Evolutionary conservation across 2,113 vertebrate genomes (phyloP), one percentile per base, ranked within the genome.

Genomic region (Pipa parva): DNA sequence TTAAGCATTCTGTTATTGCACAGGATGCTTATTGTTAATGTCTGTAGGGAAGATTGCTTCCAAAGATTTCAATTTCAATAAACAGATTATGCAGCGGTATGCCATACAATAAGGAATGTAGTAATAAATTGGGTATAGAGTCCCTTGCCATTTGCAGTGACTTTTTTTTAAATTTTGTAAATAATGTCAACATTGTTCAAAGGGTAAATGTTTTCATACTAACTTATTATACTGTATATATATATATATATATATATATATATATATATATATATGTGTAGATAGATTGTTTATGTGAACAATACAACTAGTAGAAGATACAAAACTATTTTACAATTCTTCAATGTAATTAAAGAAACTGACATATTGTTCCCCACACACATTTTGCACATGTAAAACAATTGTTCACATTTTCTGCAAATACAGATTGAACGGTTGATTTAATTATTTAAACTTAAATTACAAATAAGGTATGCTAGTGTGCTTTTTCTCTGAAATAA

Each of bases 171-270:
- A 96, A 97, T 95, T 96, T 92, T 87, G 86, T 92, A 91, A 90
- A 93, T 92, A 89, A 90, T 89, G 91, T 93, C 89, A 91, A 78
- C 79, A 87, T 72, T 76, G 80, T 89, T 88, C 91, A 87, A 72
- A 75, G 81, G 89, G 79, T 85, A 91, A 88, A 83, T 89, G 85
- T 86, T 89, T 91, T 87, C 89, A 84, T 87, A 89, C 93, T 94
- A 95, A 93, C 94, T 96, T 94, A 92, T 93, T 93, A 97, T 95
- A 94, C 94, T 94, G 86, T 42, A 42, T 42, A 42, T 42, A n/a
- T 36, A 42, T 42, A n/a, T 42, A 42, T 42, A n/a, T 42, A 42
- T 42, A 39, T n/a, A 42, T 42, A 9, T 4, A 36, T 36, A 2
- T 36, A 36, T 36, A 36, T 36, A 9, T 36, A 36, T 36, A 9